Percentiles rank a stretch among this genome's conserved stretches.
Evolutionary conservation across 64 coral and sea anemone species (phyloP).

Genomic region (Stylophora pistillata): DNA sequence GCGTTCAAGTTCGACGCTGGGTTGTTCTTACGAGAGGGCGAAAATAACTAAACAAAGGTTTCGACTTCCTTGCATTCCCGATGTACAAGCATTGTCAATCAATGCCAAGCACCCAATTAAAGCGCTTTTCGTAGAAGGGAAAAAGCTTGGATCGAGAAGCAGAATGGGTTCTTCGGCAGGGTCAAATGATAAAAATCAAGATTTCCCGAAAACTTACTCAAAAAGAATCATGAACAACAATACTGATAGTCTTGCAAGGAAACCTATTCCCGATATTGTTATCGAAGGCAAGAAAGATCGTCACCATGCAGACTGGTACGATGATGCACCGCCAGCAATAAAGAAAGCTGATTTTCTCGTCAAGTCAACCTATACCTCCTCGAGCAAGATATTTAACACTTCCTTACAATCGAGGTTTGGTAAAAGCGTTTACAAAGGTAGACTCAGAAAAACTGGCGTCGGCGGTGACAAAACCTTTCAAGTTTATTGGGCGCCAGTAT

Average conservation of each 20-base stretch:
- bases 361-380: neutral
- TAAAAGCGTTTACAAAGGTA: neutral
- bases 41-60: neutral
- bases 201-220: neutral
- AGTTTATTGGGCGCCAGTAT: conserved; percentile 15
- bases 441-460: neutral
- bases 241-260: neutral
- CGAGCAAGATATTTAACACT: neutral
- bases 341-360: neutral
- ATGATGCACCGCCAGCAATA: neutral
- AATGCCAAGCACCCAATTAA: neutral
- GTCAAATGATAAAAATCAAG: neutral
- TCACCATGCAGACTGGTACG: neutral
- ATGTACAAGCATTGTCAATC: conserved; percentile 17
- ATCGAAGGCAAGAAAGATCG: neutral
- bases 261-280: neutral
- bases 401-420: conserved; percentile 21
- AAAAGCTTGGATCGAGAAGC: neutral
- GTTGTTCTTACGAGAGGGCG: neutral
- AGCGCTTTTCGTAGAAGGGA: conserved; percentile 2
- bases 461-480: neutral
- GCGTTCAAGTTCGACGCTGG: neutral
- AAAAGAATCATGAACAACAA: neutral
- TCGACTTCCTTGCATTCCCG: conserved; percentile 29
- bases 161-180: neutral